phyloP scores from a whole-genome alignment of 2,888 invertebrate genomes.

The Phortica okadai region DNA sequence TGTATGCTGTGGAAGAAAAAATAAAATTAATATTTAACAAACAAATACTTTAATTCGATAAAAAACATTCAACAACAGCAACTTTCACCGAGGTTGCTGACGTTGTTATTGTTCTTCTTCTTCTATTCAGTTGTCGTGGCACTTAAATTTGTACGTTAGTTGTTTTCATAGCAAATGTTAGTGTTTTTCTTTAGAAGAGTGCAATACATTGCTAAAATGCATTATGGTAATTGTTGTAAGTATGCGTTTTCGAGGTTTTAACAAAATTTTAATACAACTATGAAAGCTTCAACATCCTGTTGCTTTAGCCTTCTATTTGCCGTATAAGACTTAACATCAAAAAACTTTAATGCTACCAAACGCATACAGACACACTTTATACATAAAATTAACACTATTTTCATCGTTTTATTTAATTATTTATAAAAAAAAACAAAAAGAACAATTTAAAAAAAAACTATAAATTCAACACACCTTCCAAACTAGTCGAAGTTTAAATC shows the following conservation, averaged over 20 bases:
- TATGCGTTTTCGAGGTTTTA: not conserved
- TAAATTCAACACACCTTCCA: not conserved
- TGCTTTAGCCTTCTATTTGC: not conserved
- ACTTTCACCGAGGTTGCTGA: constrained; percentile 1
- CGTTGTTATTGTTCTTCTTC: constrained; percentile 20
- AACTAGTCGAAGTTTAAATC: not conserved
- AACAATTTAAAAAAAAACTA: not conserved
- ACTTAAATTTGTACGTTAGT: not conserved
- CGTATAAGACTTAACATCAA: not conserved
- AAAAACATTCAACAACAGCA: not conserved
- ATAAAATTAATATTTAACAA: constrained; percentile 16
- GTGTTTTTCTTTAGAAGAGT: not conserved
- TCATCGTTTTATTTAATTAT: not conserved
- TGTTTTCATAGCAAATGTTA: not conserved
- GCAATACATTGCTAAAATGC: not conserved
- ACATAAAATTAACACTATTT: constrained; percentile 1
- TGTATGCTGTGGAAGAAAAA: not conserved
- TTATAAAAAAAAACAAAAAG: not conserved
- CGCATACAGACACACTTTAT: not conserved
- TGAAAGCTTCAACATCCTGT: not conserved
- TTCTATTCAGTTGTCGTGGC: constrained; percentile 26
- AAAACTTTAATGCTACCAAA: constrained; percentile 12
- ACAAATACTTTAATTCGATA: not conserved
- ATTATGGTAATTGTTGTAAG: not conserved
- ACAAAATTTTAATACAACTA: not conserved